These are phyloP conservation scores for Dicranocentrus wangi DNA, from an alignment of 2,888 invertebrate species.

Conservation along the genomic window DNA sequence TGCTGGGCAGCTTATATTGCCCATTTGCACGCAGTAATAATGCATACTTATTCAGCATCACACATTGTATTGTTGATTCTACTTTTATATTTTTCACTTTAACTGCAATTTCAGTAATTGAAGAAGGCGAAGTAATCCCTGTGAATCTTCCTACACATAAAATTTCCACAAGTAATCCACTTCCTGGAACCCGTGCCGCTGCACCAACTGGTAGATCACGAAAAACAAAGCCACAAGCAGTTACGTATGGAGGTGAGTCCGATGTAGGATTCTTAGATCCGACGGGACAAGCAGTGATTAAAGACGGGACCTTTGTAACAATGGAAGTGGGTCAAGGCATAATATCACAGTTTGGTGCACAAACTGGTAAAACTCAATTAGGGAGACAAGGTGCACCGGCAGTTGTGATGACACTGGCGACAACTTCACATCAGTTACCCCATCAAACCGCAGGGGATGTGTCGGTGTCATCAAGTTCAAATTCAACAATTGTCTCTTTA, in stretches of 20 bases:
- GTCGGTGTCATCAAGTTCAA: neutral
- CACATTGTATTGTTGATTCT: no score
- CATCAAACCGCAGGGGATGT: constrained; percentile 27
- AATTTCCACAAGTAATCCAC: constrained; percentile 66
- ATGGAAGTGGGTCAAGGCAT: constrained; percentile 61
- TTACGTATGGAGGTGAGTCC: constrained; percentile 57
- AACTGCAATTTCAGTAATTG: constrained; percentile 18
- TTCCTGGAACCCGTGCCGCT: constrained; percentile 55
- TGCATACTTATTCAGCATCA: no score
- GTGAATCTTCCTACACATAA: constrained; percentile 69
- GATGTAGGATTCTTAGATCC: constrained; percentile 54
- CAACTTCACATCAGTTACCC: neutral
- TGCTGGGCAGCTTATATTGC: no score
- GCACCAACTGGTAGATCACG: constrained; percentile 54
- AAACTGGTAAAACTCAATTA: neutral
- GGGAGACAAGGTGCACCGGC: neutral
- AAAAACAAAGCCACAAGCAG: constrained; percentile 67
- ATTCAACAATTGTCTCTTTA: constrained; percentile 42
- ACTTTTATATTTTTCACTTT: constrained; percentile 27
- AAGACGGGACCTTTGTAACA: constrained; percentile 12
- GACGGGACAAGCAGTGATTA: constrained; percentile 25
- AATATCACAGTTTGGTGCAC: constrained; percentile 2
- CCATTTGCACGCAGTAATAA: no score
- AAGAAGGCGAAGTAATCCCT: constrained; percentile 56
- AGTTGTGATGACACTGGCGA: constrained; percentile 34